These are phyloP conservation scores for Centrocercus urophasianus DNA, from an alignment of 2,113 vertebrate species.

Conservation along the genomic window DNA sequence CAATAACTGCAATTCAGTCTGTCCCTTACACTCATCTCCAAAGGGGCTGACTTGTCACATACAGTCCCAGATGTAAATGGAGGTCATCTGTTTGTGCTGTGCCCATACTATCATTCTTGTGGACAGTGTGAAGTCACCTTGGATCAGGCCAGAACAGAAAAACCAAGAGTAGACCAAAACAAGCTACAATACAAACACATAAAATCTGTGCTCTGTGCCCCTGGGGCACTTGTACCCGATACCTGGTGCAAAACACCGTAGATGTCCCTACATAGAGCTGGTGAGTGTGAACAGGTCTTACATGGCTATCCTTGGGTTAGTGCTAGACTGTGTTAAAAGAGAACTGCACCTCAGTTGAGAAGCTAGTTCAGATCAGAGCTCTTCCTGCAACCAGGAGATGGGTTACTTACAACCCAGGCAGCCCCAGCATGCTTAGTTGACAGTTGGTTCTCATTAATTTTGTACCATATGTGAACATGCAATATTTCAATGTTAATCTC, in stretches of 20 bases:
- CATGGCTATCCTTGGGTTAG: background rate
- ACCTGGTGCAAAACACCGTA: background rate
- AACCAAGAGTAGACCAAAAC: background rate
- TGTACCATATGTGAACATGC: slow-evolving; percentile 46
- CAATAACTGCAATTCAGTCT: background rate
- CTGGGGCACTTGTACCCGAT: background rate
- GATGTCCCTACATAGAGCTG: background rate
- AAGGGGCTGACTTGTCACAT: background rate
- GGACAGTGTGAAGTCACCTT: background rate
- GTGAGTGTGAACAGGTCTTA: background rate
- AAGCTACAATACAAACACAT: background rate
- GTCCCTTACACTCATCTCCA: background rate
- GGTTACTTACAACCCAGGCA: background rate
- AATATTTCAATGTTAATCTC: slow-evolving; percentile 61
- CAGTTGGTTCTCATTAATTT: slow-evolving; percentile 67
- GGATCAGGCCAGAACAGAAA: background rate
- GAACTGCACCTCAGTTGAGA: background rate
- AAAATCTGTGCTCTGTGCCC: background rate
- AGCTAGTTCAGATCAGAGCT: background rate
- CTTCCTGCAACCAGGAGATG: background rate
- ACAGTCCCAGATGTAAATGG: background rate
- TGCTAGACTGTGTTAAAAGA: background rate
- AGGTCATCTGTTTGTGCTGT: background rate
- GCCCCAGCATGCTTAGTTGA: background rate
- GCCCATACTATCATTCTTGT: background rate